These are phyloP conservation scores for Sparus aurata DNA, from an alignment of 2,797 vertebrate genomes.

Conservation along the genomic window DNA sequence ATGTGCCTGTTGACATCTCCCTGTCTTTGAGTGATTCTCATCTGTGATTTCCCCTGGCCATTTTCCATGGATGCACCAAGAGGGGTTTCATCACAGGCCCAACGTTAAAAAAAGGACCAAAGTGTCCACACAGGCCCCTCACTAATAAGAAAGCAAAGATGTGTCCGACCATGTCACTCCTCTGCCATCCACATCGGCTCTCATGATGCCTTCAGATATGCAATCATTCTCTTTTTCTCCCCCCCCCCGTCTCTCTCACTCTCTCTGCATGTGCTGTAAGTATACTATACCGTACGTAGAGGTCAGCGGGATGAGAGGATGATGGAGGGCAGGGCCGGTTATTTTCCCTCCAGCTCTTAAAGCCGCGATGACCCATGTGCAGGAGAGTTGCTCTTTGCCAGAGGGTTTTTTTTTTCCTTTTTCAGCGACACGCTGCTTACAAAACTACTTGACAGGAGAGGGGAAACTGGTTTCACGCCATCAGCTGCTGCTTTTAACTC, in stretches of 20 bases:
- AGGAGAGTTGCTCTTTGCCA: constrained; percentile 76
- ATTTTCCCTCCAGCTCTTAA: constrained; percentile 77
- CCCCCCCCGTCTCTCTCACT: constrained; percentile 28
- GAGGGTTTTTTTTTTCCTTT: constrained; percentile 62
- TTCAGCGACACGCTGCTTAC: constrained; percentile 35
- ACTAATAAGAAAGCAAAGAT: constrained; percentile 83
- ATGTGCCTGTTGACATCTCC: constrained; percentile 88
- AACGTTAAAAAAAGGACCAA: constrained; percentile 73
- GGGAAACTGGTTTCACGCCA: constrained; percentile 40
- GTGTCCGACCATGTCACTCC: constrained; percentile 73
- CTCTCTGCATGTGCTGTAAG: constrained; percentile 65
- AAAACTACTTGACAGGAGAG: constrained; percentile 63
- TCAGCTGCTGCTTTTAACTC: constrained; percentile 44
- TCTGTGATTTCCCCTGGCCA: constrained; percentile 83
- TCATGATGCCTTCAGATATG: constrained; percentile 76
- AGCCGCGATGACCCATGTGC: constrained; percentile 70
- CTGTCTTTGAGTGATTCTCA: constrained; percentile 86
- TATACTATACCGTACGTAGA: constrained; percentile 72
- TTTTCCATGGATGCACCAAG: constrained; percentile 83
- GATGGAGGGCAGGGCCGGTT: constrained; percentile 74
- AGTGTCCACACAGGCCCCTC: constrained; percentile 72
- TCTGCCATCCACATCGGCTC: constrained; percentile 67
- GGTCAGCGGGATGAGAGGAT: constrained; percentile 81
- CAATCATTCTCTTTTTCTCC: constrained; percentile 67
- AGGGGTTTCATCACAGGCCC: constrained; percentile 81